Conservation (phyloP, 2,113 vertebrate genomes). For the Pyrgilauda ruficollis region DNA sequence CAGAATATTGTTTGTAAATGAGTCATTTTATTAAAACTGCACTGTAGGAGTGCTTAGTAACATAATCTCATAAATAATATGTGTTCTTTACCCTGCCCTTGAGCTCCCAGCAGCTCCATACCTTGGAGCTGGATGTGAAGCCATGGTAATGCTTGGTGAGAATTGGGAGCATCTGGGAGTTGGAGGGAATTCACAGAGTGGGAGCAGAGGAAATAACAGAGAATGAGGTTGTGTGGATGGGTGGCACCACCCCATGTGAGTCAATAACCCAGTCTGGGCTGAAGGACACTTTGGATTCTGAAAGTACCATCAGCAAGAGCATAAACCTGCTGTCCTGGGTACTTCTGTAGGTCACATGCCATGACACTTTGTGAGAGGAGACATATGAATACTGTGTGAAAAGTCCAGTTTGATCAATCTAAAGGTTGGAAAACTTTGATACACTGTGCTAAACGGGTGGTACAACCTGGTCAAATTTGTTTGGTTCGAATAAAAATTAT, state of each 20-base stretch:
- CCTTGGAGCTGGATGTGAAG: neutral
- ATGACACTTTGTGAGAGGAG: neutral
- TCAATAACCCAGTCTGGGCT: neutral
- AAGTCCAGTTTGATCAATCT: neutral
- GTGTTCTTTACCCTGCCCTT: neutral
- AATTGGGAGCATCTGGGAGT: neutral
- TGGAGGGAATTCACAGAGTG: neutral
- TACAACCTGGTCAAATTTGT: neutral
- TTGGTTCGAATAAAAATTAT: neutral
- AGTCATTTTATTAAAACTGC: neutral
- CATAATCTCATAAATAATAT: neutral
- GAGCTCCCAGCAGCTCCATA: neutral
- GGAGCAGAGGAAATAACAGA: neutral
- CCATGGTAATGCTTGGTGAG: neutral
- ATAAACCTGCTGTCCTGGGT: neutral
- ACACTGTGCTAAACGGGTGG: rapidly evolving
- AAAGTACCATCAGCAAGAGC: neutral
- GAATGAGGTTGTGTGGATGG: neutral
- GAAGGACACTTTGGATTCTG: neutral
- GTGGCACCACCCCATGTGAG: neutral
- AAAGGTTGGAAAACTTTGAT: neutral
- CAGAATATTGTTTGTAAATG: neutral
- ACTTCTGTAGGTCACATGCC: neutral
- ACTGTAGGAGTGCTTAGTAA: neutral
- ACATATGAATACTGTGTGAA: neutral